Percentiles rank a stretch among this genome's conserved stretches.
Conservation (phyloP, 2,797 vertebrate genomes). For the Leptoclinus maculatus region DNA sequence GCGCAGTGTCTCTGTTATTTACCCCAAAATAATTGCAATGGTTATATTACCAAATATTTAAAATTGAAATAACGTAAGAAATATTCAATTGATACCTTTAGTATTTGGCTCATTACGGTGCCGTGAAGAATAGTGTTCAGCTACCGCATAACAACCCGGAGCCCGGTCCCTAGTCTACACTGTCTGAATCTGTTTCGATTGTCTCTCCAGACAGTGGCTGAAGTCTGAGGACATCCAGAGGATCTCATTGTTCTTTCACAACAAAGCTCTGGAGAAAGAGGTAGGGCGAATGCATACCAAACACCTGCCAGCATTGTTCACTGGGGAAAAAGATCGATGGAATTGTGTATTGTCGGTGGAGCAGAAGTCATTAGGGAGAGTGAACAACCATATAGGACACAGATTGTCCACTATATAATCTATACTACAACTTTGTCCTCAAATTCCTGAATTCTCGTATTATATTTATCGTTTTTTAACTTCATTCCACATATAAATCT, state of each 20-base stretch:
- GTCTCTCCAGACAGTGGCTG: conserved; percentile 93
- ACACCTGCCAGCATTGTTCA: conserved; percentile 17
- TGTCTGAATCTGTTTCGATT: conserved; percentile 34
- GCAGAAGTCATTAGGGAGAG: conserved; percentile 1
- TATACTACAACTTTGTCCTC: not conserved
- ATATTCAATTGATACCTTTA: not conserved
- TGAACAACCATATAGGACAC: not conserved
- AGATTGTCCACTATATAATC: not conserved
- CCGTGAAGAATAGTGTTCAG: not conserved
- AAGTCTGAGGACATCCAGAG: conserved; percentile 99
- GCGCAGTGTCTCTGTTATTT: not conserved
- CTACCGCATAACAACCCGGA: not conserved
- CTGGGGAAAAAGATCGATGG: conserved; percentile 32
- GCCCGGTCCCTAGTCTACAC: not conserved
- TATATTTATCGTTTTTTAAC: not conserved
- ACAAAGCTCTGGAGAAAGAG: conserved; percentile 96
- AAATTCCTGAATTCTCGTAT: not conserved
- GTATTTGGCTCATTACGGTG: not conserved
- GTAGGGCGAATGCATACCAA: conserved; percentile 81
- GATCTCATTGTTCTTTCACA: conserved; percentile 98
- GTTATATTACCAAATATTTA: not conserved
- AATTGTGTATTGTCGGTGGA: conserved; percentile 11
- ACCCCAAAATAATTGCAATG: not conserved
- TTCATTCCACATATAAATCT: not conserved
- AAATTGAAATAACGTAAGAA: not conserved